phyloP scores from a whole-genome alignment of 2,888 invertebrate genomes.

The Chydorus sphaericus region DNA sequence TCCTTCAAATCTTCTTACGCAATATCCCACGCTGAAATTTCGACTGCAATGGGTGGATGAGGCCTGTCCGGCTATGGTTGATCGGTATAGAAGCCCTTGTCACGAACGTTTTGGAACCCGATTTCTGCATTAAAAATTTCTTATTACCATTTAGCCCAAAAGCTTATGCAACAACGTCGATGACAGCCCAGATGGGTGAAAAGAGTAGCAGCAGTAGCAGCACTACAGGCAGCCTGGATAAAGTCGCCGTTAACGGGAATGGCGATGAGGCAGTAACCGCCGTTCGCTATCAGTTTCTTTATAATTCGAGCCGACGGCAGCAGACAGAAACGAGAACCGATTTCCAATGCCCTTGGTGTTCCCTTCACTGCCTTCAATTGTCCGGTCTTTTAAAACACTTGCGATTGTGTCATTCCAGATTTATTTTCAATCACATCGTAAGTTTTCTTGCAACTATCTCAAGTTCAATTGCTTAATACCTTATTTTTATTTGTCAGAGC shows the following conservation, averaged over 20 bases:
- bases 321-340: slow-evolving; percentile 90
- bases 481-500: slow-evolving; percentile 46
- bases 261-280: slow-evolving; percentile 37
- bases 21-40: slow-evolving; percentile 68
- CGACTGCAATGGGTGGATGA: slow-evolving; percentile 60
- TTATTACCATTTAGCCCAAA: background rate
- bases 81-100: background rate
- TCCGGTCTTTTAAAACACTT: slow-evolving; percentile 85
- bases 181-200: background rate
- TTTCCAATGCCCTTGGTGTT: slow-evolving; percentile 91
- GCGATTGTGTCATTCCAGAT: slow-evolving; percentile 81
- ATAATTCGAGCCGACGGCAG: slow-evolving; percentile 85
- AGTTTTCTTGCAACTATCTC: slow-evolving; percentile 30
- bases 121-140: background rate
- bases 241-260: slow-evolving; percentile 12
- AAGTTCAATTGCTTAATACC: background rate
- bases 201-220: slow-evolving; percentile 2
- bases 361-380: slow-evolving; percentile 68
- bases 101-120: background rate
- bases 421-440: slow-evolving; percentile 80
- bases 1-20: slow-evolving; percentile 54
- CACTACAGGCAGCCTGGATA: slow-evolving; percentile 7
- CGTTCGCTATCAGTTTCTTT: slow-evolving; percentile 89
- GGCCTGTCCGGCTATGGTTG: background rate
- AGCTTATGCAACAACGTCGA: background rate